These are phyloP conservation scores for Cynodonichthys magdalenae DNA, from an alignment of 2,797 vertebrate species.

Conservation along the genomic window DNA sequence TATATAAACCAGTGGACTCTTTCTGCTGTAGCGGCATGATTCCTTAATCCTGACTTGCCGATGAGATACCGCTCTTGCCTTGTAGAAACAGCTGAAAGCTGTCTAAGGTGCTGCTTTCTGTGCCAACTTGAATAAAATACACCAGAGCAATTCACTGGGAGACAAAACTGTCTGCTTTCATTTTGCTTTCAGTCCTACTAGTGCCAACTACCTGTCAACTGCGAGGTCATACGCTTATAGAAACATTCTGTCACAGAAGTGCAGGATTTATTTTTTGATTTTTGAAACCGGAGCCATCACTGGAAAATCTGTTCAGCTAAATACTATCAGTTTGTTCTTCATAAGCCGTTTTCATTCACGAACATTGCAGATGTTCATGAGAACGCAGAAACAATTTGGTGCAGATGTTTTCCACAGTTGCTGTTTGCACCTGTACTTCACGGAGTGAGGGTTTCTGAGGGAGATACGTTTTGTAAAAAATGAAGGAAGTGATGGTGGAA, in stretches of 20 bases:
- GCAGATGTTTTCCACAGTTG: not conserved
- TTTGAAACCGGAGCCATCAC: constrained; percentile 21
- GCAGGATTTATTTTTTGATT: constrained; percentile 29
- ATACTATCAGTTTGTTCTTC: constrained; percentile 12
- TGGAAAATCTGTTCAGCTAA: constrained; percentile 15
- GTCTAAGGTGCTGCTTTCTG: constrained; percentile 27
- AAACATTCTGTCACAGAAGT: constrained; percentile 41
- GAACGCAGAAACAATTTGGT: not conserved
- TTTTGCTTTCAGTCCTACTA: constrained; percentile 23
- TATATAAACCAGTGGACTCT: constrained; percentile 23
- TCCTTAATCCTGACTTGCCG: constrained; percentile 20
- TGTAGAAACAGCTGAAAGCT: constrained; percentile 35
- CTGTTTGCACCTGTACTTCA: not conserved
- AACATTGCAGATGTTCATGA: not conserved
- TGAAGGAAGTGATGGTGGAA: not conserved
- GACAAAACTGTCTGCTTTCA: constrained; percentile 46
- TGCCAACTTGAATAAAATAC: constrained; percentile 36
- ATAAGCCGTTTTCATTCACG: not conserved
- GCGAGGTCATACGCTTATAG: constrained; percentile 42
- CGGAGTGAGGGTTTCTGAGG: not conserved
- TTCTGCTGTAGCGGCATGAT: constrained; percentile 27
- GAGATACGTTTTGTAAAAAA: not conserved
- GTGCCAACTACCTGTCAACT: constrained; percentile 49
- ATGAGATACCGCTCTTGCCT: constrained; percentile 42
- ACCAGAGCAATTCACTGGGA: constrained; percentile 31